These are phyloP conservation scores for Gobio occitaniae DNA, from an alignment of 2,797 vertebrate species.

Conservation along the genomic window DNA sequence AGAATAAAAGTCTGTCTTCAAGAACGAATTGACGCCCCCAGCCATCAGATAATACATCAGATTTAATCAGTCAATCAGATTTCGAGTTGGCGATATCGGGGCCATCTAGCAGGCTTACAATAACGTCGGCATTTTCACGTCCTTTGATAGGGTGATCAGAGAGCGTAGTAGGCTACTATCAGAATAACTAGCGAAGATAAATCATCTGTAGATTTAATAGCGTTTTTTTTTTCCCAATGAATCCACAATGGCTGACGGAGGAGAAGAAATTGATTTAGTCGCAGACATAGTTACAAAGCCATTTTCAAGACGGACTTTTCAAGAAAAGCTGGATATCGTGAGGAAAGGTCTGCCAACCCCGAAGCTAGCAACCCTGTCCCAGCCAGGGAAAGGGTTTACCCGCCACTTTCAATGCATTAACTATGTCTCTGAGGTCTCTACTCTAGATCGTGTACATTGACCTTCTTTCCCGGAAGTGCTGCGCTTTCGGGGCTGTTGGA, in stretches of 20 bases:
- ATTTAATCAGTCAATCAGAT: too few species aligned
- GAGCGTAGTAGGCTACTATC: background rate
- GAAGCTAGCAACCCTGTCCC: background rate
- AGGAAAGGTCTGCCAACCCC: background rate
- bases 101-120: too few species aligned
- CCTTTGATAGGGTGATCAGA: background rate
- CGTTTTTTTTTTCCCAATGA: background rate
- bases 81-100: too few species aligned
- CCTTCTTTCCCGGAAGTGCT: too few species aligned
- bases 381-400: constrained; percentile 5
- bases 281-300: constrained; percentile 2
- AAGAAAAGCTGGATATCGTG: constrained; percentile 24
- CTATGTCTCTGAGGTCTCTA: too few species aligned
- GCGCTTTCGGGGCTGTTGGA: too few species aligned
- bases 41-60: too few species aligned
- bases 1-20: too few species aligned
- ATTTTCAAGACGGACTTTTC: constrained; percentile 37
- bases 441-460: too few species aligned
- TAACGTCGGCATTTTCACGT: background rate
- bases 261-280: constrained; percentile 34
- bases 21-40: too few species aligned
- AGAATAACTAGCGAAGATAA: background rate
- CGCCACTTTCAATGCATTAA: constrained; percentile 8
- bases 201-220: too few species aligned
- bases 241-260: constrained; percentile 25